Conservation (phyloP, 2,888 invertebrate species). For the Nomada hirtipes region DNA sequence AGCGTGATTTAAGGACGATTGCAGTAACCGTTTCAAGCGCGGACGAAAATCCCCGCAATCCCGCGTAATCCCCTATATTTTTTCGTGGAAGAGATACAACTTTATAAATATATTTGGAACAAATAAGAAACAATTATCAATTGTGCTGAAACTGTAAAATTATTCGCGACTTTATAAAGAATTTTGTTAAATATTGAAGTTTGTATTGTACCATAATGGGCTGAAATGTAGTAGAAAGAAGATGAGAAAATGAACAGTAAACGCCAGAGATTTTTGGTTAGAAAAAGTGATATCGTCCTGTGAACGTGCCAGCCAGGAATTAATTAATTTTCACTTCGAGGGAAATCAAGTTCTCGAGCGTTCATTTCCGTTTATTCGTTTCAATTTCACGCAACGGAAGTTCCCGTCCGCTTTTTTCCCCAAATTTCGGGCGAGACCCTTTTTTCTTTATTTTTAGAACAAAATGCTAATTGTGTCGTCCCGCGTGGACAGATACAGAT, state of each 20-base stretch:
- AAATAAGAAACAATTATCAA: background rate
- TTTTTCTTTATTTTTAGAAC: background rate
- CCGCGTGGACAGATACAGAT: too few species aligned
- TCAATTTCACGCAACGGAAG: slow-evolving; percentile 11
- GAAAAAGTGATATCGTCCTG: slow-evolving; percentile 14
- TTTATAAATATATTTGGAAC: background rate
- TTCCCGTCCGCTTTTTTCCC: background rate
- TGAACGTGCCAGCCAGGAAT: slow-evolving; percentile 19
- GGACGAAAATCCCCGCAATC: background rate
- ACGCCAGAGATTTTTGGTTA: background rate
- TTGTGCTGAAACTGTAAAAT: background rate
- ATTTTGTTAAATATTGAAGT: background rate
- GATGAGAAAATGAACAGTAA: background rate
- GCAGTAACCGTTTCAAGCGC: background rate
- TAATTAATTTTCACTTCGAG: slow-evolving; percentile 42
- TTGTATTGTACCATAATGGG: background rate
- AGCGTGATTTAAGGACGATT: background rate
- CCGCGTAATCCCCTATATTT: background rate
- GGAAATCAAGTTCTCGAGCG: slow-evolving; percentile 36
- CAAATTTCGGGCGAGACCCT: background rate
- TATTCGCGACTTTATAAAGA: background rate
- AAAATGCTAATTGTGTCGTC: background rate
- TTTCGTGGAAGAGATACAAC: background rate
- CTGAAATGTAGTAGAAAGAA: too few species aligned
- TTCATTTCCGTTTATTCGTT: slow-evolving; percentile 14